A percentile compares a stretch with the other conserved stretches of the same genome.
Evolutionary conservation across 2,888 invertebrate species (phyloP).

Genomic region (Erannis defoliaria): DNA sequence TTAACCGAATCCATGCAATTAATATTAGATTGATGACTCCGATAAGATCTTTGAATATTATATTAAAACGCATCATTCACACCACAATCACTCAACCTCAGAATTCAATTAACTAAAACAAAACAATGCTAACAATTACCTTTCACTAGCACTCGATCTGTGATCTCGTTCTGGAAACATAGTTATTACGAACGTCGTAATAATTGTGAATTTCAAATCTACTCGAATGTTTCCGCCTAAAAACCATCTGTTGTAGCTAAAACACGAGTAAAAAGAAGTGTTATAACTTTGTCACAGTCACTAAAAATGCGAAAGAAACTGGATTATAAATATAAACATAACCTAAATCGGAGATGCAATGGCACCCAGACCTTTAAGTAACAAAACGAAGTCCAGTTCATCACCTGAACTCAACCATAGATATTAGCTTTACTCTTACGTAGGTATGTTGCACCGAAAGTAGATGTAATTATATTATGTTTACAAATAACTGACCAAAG

Average conservation of each 20-base stretch:
- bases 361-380: too few species aligned
- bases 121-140: slow-evolving; percentile 54
- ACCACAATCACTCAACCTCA: slow-evolving; percentile 35
- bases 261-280: neutral
- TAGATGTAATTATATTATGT: too few species aligned
- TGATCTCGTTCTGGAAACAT: slow-evolving; percentile 40
- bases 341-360: too few species aligned
- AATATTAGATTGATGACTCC: too few species aligned
- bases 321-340: too few species aligned
- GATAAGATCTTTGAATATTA: too few species aligned
- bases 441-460: too few species aligned
- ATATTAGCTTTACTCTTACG: too few species aligned
- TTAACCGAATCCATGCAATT: neutral
- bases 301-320: too few species aligned
- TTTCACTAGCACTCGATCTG: slow-evolving; percentile 55
- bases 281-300: slow-evolving; percentile 7
- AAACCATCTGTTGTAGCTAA: slow-evolving; percentile 12
- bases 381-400: too few species aligned
- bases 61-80: neutral
- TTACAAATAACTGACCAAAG: too few species aligned
- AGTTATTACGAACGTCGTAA: slow-evolving; percentile 48
- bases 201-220: slow-evolving; percentile 41
- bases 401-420: too few species aligned
- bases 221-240: slow-evolving; percentile 35
- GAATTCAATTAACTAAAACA: slow-evolving; percentile 50